Base-by-base conservation (phyloP, 2,797 vertebrate species). In the Crocidura indochinensis region DNA sequence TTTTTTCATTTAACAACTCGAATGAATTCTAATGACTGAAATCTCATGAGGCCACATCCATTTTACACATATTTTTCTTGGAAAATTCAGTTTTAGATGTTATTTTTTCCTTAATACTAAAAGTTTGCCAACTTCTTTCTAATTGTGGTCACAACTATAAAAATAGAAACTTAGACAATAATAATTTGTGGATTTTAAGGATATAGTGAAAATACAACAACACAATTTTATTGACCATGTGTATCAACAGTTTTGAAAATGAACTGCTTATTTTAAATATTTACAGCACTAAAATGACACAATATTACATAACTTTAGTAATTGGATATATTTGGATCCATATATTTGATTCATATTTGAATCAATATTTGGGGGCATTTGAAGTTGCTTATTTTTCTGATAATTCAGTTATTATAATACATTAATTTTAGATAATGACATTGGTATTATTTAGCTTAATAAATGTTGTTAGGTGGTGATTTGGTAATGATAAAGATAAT, bases 151-250 rank as follows among this genome's bases (percentile, higher is more conserved):
- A 95, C 80, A 53, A 56, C 94, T 96, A 74, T 94, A 97, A 94
- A 97, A 98, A 96, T 82, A 97, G 82, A 92, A 77, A 14, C 91
- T 79, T 81, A 51, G 84, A 87, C 96, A 94, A 96, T 95, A 90
- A 93, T 90, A 91, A 94, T 87, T 95, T 96, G 96, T 97, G 95
- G 96, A 95, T 97, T 91, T 91, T 92, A 96, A 95, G 97, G 92
- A 90, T 80, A 91, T 92, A 83, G 46, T 96, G 82, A 94, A 97
- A 96, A 97, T 96, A 95, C 95, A 96, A 87, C 80, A 90, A 83
- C 9, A n/a, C 79, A 67, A 86, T 53, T 83, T 84, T 38, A 44
- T 86, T 64, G 6, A 56, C 74, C 79, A 74, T 64, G 81, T 84
- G 6, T 53, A 76, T 94, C 68, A 83, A 64, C 26, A 92, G 47